phyloP scores from a whole-genome alignment of 92 coral and sea anemone genomes.

The Desmophyllum pertusum region DNA sequence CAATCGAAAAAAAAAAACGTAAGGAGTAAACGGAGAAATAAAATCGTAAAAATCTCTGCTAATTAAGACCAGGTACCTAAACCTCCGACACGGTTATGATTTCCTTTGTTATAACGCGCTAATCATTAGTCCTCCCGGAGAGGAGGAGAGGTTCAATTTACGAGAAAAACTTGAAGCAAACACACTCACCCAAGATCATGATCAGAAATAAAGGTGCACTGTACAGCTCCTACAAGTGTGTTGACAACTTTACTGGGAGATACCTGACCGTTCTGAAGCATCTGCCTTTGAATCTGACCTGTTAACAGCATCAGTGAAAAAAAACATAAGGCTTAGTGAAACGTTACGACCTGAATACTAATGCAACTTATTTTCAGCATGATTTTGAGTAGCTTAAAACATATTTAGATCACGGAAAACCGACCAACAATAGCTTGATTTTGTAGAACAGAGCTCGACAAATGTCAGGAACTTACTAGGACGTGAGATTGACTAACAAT shows the following conservation, averaged over 20 bases:
- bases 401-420: neutral
- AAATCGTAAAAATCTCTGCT: no score
- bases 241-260: constrained; percentile 47
- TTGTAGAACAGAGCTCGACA: neutral
- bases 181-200: constrained; percentile 85
- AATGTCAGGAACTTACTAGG: neutral
- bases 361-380: no score
- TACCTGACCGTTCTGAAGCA: constrained; percentile 61
- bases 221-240: constrained; percentile 72
- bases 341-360: neutral
- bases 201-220: constrained; percentile 73
- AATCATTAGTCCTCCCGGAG: no score
- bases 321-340: neutral
- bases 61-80: no score
- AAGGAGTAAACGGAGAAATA: no score
- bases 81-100: no score
- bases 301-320: neutral
- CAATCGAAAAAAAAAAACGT: no score
- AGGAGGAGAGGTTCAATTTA: neutral
- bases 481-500: neutral
- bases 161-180: neutral
- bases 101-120: no score
- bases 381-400: no score
- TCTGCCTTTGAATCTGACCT: constrained; percentile 83
- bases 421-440: neutral